Evolutionary conservation across 2,797 vertebrate species (phyloP).

Genomic region (Cercopithecus diana): DNA sequence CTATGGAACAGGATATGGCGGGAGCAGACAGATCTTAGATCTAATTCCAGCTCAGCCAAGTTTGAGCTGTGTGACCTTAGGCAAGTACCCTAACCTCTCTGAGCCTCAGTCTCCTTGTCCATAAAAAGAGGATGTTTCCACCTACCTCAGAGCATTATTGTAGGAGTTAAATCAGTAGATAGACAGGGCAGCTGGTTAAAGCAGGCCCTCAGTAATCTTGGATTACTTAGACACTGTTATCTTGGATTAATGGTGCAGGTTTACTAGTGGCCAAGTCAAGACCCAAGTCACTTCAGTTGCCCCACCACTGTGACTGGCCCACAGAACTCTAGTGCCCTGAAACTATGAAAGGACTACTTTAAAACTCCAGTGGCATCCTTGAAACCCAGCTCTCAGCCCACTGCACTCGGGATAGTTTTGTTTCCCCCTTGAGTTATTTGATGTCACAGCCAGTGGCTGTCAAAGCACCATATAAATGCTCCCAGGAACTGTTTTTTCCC

Average conservation of each 20-base stretch:
- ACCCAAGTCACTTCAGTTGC: background rate
- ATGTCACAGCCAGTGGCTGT: background rate
- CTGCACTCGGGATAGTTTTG: background rate
- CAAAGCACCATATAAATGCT: background rate
- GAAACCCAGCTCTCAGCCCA: background rate
- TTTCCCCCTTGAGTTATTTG: conserved; percentile 18
- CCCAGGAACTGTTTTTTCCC: background rate
- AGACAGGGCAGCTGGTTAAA: background rate
- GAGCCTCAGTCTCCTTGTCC: background rate
- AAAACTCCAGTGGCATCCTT: background rate
- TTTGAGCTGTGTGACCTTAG: background rate
- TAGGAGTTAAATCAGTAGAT: background rate
- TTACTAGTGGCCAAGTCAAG: background rate
- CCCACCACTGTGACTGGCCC: background rate
- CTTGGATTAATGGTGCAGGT: background rate
- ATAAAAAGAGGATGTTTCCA: background rate
- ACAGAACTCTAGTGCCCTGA: background rate
- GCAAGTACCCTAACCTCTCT: background rate
- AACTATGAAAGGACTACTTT: background rate
- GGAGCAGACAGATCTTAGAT: background rate
- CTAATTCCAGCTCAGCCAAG: background rate
- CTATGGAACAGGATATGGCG: background rate
- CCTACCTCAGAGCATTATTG: background rate
- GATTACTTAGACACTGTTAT: background rate
- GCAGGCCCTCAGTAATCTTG: background rate